Percentiles rank a stretch among this genome's conserved stretches.
phyloP scores from a whole-genome alignment of 2,113 vertebrate species.

The Pteropus alecto region DNA sequence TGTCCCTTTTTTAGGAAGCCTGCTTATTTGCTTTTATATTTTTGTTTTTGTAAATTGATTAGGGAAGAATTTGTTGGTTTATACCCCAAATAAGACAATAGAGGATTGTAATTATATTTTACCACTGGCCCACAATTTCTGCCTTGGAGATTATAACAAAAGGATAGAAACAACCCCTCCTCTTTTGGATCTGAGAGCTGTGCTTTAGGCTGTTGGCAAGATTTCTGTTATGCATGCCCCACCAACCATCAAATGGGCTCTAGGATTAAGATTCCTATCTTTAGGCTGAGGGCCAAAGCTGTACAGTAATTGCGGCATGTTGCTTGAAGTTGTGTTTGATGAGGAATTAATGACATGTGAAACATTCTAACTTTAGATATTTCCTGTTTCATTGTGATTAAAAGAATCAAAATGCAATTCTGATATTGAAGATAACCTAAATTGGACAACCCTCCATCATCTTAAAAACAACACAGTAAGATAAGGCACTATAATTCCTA shows the following conservation, averaged over 20 bases:
- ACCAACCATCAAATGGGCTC: slow-evolving; percentile 6
- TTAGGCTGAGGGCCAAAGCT: slow-evolving; percentile 22
- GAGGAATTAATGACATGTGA: slow-evolving; percentile 45
- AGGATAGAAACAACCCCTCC: background rate
- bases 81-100: slow-evolving; percentile 14
- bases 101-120: slow-evolving; percentile 54
- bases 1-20: background rate
- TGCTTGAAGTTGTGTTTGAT: slow-evolving; percentile 27
- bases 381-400: background rate
- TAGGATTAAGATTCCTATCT: slow-evolving; percentile 44
- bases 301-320: background rate
- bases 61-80: slow-evolving; percentile 17
- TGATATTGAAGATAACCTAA: background rate
- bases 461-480: background rate
- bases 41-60: slow-evolving; percentile 49
- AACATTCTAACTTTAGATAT: background rate
- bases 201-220: slow-evolving; percentile 29
- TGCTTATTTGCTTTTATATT: slow-evolving; percentile 39
- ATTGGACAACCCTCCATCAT: background rate
- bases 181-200: background rate
- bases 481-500: background rate
- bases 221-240: background rate
- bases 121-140: background rate
- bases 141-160: slow-evolving; percentile 14
- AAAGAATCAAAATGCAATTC: slow-evolving; percentile 22